Base-by-base conservation (phyloP, 2,113 vertebrate genomes). In the Columba janthina region DNA sequence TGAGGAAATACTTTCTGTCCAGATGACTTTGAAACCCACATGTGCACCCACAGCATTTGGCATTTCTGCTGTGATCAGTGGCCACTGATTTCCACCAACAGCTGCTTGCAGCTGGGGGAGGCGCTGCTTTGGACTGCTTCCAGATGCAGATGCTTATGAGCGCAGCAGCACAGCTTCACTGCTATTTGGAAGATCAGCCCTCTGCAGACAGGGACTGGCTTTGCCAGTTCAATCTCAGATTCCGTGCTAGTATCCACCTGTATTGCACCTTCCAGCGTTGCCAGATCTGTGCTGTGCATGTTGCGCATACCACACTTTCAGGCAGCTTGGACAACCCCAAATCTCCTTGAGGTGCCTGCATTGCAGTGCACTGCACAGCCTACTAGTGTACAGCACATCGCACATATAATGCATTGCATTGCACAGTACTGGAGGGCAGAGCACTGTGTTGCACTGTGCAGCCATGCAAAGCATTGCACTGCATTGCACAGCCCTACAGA, bases 341-440 rank as follows among this genome's bases (percentile, higher is more conserved):
- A 18, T 9, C 19, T 31, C 15, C 17, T 0, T 2, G 16, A 26
- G 38, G n/a, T 31, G 71, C 70, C 54, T 6, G 34, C 34, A 2
- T 2, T 11, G 58, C 50, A 5, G 19, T 0, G 36, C 38, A 3
- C 26, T 4, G 44, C 88, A 8, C 48, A 16, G 44, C 12, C 11
- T 1, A 3, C 16, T 16, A 2, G n/a, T 1, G 15, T 3, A 8
- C 44, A 11, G 36, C 44, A 5, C 21, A 8, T 7, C 1, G 14
- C 58, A 34, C 14, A 29, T 26, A 28, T 11, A n/a, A 18, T n/a
- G 57, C 32, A 58, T 21, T n/a, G 57, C 57, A n/a, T n/a, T n/a
- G 56, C 32, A 21, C 17, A 56, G 16, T 31, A 56, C 54, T 61
- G 24, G n/a, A 61, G 14, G 9, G 24, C 58, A 61, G 14, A 15